Evolutionary conservation across 2,888 invertebrate species (phyloP), one percentile per base, ranked within the genome.

Genomic region (Serripes groenlandicus): DNA sequence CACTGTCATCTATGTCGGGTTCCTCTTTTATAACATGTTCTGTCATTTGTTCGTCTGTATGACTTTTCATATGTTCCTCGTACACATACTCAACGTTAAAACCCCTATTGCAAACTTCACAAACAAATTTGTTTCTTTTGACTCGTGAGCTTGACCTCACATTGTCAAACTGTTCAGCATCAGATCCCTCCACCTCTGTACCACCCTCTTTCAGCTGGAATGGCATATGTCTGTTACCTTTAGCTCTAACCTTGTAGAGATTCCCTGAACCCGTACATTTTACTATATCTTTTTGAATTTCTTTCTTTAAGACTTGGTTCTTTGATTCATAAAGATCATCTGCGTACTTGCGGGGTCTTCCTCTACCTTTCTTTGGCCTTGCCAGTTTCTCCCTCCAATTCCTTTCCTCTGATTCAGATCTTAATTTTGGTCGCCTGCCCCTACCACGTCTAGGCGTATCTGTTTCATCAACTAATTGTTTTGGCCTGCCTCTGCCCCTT

Each of bases 31-130:
- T 66, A 30, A 26, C 66, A 74, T 52, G 23, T 11, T 64, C 72
- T 54, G 54, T 72, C 49, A 69, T 32, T 3, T 77, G 66, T 28
- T 37, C 70, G 26, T 60, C 66, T 34, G 30, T 23, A 37, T 78
- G 58, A 66, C 49, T 78, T 30, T 78, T 82, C 75, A 75, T 71
- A 23, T 85, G 85, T 35, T 85, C 74, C 49, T 78, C 74, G 11
- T 78, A 58, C 7, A 81, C 32, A 73, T 73, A 79, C 35, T 76
- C 70, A n/a, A 74, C 15, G 49, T 32, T 62, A 58, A 81, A 85
- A 49, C 37, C 78, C 35, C 35, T 69, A 21, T 74, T 75, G 76
- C 85, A 85, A 30, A 79, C 35, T 26, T 78, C 58, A 68, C 85
- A 85, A 9, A 56, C 56, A 73, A 66, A 73, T 18, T 74, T 64